Conservation (phyloP, 2,113 vertebrate genomes). For the Vulpes vulpes region DNA sequence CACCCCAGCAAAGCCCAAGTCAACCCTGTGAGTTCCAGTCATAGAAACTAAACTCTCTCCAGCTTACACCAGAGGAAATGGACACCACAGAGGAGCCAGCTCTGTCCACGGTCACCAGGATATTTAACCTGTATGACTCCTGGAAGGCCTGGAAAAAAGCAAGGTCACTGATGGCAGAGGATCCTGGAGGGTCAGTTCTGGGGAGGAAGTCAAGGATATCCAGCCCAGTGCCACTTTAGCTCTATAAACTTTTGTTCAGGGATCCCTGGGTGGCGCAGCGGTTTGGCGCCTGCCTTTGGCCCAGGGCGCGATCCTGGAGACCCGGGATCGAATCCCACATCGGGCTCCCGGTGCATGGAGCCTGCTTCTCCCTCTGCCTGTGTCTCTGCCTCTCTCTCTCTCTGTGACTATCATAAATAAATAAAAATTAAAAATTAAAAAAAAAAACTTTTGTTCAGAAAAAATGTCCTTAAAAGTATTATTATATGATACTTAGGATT, state of each 20-base stretch:
- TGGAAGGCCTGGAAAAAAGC: neutral
- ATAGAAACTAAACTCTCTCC: neutral
- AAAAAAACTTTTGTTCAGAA: neutral
- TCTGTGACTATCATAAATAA: too few relatives aligned
- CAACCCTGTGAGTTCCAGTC: accelerated
- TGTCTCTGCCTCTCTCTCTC: too few relatives aligned
- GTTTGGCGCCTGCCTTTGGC: too few relatives aligned
- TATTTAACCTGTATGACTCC: neutral
- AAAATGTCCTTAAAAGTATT: neutral
- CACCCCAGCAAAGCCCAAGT: accelerated
- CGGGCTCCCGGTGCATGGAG: too few relatives aligned
- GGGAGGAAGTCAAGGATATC: neutral
- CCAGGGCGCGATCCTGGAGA: too few relatives aligned
- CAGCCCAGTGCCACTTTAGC: neutral
- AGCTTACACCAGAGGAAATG: neutral
- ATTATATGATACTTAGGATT: neutral
- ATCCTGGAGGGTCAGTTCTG: neutral
- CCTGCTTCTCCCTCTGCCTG: too few relatives aligned
- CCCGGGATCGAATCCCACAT: too few relatives aligned
- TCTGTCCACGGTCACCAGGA: neutral
- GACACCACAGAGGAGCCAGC: neutral
- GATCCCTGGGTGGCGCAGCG: too few relatives aligned
- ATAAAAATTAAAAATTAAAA: too few relatives aligned
- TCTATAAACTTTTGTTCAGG: neutral
- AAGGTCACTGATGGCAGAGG: neutral